These are phyloP conservation scores for Brachionus manjavacas DNA, from an alignment of 1,140 invertebrate genomes.

Conservation along the genomic window DNA sequence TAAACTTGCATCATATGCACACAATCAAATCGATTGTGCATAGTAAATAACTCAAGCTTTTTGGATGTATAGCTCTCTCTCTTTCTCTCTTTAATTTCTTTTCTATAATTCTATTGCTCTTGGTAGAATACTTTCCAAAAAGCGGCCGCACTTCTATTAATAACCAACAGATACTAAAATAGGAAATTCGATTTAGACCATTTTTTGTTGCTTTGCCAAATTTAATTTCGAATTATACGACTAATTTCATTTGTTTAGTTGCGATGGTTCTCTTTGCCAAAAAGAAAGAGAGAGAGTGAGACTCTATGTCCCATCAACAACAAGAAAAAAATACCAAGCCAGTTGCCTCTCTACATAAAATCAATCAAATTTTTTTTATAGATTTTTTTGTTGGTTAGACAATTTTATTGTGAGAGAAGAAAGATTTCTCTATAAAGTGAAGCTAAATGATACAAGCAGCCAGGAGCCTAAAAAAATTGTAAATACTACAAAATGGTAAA, in stretches of 20 bases:
- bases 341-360: conserved; percentile 31
- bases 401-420: conserved; percentile 13
- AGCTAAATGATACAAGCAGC: background rate
- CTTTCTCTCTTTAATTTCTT: background rate
- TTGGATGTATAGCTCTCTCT: background rate
- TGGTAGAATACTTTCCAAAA: background rate
- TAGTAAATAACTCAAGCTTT: background rate
- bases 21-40: background rate
- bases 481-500: conserved; percentile 5
- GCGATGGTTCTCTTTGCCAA: conserved; percentile 21
- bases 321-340: background rate
- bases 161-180: background rate
- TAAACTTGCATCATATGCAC: background rate
- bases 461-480: background rate
- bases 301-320: background rate
- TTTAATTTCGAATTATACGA: conserved; percentile 8
- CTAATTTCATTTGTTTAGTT: conserved; percentile 19
- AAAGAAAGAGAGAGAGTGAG: background rate
- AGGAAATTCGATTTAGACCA: conserved; percentile 6
- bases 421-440: background rate
- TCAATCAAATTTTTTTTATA: conserved; percentile 21
- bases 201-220: background rate
- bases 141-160: background rate
- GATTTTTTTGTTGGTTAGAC: conserved; percentile 33
- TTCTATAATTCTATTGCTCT: background rate